Conservation (phyloP, 2,888 invertebrate species). For the Leuctra nigra region DNA sequence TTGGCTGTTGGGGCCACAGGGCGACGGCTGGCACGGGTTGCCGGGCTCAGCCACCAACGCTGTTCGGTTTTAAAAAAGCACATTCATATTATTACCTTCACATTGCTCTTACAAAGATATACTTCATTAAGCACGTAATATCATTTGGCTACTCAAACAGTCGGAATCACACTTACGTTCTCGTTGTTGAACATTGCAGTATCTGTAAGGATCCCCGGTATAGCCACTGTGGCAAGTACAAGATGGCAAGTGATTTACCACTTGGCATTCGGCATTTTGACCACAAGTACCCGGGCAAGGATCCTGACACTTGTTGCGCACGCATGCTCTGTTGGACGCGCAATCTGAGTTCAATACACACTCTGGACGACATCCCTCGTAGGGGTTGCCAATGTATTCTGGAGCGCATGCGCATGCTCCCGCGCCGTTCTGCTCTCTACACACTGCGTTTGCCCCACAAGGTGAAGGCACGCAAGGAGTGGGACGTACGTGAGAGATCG, state of each 20-base stretch:
- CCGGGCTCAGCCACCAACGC: conserved; percentile 26
- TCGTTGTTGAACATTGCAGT: conserved; percentile 43
- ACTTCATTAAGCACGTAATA: too few relatives aligned
- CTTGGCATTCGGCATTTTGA: conserved; percentile 63
- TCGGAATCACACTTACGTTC: conserved; percentile 23
- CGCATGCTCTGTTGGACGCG: conserved; percentile 60
- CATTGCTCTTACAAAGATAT: too few relatives aligned
- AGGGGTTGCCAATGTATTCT: conserved; percentile 37
- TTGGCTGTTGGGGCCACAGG: conserved; percentile 72
- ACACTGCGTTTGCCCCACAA: conserved; percentile 34
- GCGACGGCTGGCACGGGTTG: conserved; percentile 59
- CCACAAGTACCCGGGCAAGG: conserved; percentile 74
- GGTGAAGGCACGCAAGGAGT: conserved; percentile 29
- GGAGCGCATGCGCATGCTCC: conserved; percentile 42
- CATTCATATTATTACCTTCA: too few relatives aligned
- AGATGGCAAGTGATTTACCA: conserved; percentile 53
- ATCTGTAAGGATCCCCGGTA: conserved; percentile 67
- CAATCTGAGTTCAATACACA: conserved; percentile 75
- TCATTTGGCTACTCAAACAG: too few relatives aligned
- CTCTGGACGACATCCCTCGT: conserved; percentile 58
- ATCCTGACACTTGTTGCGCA: conserved; percentile 67
- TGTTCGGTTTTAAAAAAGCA: too few relatives aligned
- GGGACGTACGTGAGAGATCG: conserved; percentile 19
- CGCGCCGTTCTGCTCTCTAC: conserved; percentile 36
- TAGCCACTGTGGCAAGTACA: conserved; percentile 62